phyloP scores from a whole-genome alignment of 2,797 vertebrate species.

The Poecilia gillii region DNA sequence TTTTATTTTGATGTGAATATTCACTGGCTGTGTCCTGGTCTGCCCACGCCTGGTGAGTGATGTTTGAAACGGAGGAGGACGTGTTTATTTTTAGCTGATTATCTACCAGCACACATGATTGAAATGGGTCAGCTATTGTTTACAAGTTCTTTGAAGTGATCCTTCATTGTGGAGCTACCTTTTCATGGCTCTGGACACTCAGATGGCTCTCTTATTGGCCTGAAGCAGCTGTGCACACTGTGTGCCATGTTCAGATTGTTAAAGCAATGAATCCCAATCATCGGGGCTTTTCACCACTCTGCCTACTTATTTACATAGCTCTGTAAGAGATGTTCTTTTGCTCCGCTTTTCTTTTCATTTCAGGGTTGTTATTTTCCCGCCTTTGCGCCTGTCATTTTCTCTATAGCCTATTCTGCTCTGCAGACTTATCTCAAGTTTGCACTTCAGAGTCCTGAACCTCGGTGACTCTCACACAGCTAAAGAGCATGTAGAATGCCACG shows the following conservation, averaged over 20 bases:
- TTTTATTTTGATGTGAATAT: slow-evolving; percentile 75
- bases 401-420: slow-evolving; percentile 31
- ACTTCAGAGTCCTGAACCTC: slow-evolving; percentile 29
- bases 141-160: slow-evolving; percentile 84
- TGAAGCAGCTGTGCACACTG: slow-evolving; percentile 74
- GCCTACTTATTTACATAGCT: slow-evolving; percentile 63
- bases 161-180: slow-evolving; percentile 77
- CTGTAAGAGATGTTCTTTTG: slow-evolving; percentile 46
- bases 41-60: slow-evolving; percentile 41
- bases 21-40: slow-evolving; percentile 34
- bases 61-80: slow-evolving; percentile 56
- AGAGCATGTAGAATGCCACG: slow-evolving; percentile 40
- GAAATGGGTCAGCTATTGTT: slow-evolving; percentile 80
- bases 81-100: slow-evolving; percentile 81
- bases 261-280: slow-evolving; percentile 69
- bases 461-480: slow-evolving; percentile 40
- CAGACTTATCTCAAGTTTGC: slow-evolving; percentile 38
- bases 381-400: slow-evolving; percentile 26
- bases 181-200: slow-evolving; percentile 73
- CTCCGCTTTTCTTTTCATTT: slow-evolving; percentile 43
- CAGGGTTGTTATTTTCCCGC: slow-evolving; percentile 29
- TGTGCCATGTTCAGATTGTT: slow-evolving; percentile 57
- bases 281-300: slow-evolving; percentile 54
- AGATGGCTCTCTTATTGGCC: slow-evolving; percentile 62
- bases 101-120: slow-evolving; percentile 70